Base-by-base conservation (phyloP, 1,140 invertebrate species). In the Lepeophtheirus salmonis region DNA sequence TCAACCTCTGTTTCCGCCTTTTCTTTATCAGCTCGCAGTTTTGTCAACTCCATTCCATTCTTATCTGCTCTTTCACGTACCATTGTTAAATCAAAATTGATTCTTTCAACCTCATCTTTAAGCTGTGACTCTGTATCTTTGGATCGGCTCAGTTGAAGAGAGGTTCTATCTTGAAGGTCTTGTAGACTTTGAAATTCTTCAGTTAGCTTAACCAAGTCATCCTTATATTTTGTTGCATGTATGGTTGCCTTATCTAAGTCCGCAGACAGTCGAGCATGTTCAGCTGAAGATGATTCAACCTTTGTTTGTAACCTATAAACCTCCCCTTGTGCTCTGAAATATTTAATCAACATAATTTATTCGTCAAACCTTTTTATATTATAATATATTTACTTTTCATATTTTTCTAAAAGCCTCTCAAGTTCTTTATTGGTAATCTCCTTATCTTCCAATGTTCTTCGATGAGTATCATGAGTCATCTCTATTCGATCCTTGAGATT, bases 51-150 rank as follows among this genome's bases (percentile, higher is more conserved):
- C 49, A 84, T 82, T 68, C 88, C 84, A 1, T 82, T 76, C 69
- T 91, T 91, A 64, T 91, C 88, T 68, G 86, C 86, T 48, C 86
- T 78, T 67, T 91, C 88, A n/a, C 86, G 78, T 50, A 87, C 77
- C 77, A 91, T 84, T 69, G 86, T 83, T 2, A 86, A 70, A 67
- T 88, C 85, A 50, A 86, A 78, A 63, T 77, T 73, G 56, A 84
- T 68, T 65, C 83, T 76, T 66, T 90, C 87, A 62, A 89, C 75
- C 65, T 89, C 86, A 67, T 86, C 84, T 68, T 89, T 87, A 10
- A 84, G 81, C 68, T 91, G 90, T 64, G 91, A 88, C 74, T 92
- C 89, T 65, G 81, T 78, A 68, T 92, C 89, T 69, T 89, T 88
- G 20, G 83, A 81, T 65, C 88, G 77, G 55, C 79, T 80, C 0